Base-by-base conservation (phyloP, 2,888 invertebrate genomes). In the Heliconius charithonia region DNA sequence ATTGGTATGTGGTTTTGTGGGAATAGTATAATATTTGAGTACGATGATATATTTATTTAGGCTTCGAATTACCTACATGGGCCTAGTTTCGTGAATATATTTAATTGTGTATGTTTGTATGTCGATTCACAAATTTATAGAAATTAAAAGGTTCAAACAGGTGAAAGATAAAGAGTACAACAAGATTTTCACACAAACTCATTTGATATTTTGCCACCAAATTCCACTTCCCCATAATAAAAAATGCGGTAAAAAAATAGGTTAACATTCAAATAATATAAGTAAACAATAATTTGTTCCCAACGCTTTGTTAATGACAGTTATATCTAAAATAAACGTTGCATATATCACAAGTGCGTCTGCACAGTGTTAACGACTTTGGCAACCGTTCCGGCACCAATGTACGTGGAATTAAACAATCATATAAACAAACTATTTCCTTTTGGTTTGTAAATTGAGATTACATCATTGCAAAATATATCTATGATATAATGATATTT, bases 281-380 rank as follows among this genome's bases (percentile, higher is more conserved):
- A 45, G 69, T 69, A 25, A 69, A 69, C 69, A 69, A 69, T 45
- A 69, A 69, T 0, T 12, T 71, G 59, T 59, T 59, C 22, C 59
- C 12, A 59, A 16, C 3, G 59, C 19, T 37, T 59, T 19, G 29
- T 32, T 72, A 71, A 77, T 79, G 79, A 81, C 81, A 81, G 77
- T 83, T 81, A 82, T 83, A 81, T 82, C 81, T 75, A 73, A 81
- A 77, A 80, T 83, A 82, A 83, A 83, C 81, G 70, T 70, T 80
- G 77, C 81, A 86, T 91, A 90, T 91, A 91, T 90, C 90, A 89
- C 86, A 89, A 92, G 90, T 90, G 89, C 84, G 89, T 83, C 89
- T 92, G 91, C 87, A 83, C 84, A 90, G 89, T 91, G 92, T 92
- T 93, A 92, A 92, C 89, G 90, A 88, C 90, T 91, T 92, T 93